Base-by-base conservation (phyloP, 2,888 invertebrate species). In the Epinotia demarniana region DNA sequence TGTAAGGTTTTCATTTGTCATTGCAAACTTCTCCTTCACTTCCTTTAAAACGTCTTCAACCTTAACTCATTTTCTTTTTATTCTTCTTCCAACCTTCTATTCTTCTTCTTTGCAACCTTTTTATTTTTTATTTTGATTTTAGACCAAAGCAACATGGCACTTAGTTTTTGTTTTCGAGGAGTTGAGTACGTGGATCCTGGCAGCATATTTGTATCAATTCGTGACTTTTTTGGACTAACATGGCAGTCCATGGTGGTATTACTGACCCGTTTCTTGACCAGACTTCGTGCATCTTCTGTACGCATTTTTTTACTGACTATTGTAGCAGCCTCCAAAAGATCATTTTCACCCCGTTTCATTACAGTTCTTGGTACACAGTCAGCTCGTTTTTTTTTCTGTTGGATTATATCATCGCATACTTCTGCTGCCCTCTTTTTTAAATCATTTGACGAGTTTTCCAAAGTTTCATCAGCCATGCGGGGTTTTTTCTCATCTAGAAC, bases 1-100 rank as follows among this genome's bases (percentile, higher is more conserved):
- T 63, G 63, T 11, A 3, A 43, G n/a, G 16, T 63, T n/a, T 11
- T 63, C 63, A 18, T n/a, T 43, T 6, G 39, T 63, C 39, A 63
- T 43, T 9, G 43, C n/a, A 43, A 43, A 19, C 19, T 63, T 63
- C 43, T 39, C 46, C 9, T 43, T 63, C 9, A 46, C 8, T 12
- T 63, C 63, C 12, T 19, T 63, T 11, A 63, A 46, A 63, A 46
- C 18, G n/a, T 43, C 46, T 63, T 43, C 46, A n/a, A 63, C 11
- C 6, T 63, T 63, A 55, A 55, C 16, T 55, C 6, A n/a, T 12
- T 55, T 55, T 55, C 55, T 55, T 55, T 55, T 55, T 55, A 55
- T 2, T 55, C 55, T 55, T 2, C 55, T 55, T 55, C 13, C 5
- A 55, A 55, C 18, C 63, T 63, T 63, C 18, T 63, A 18, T n/a